phyloP scores from a whole-genome alignment of 1,140 invertebrate genomes.

The Cataglyphis hispanica region DNA sequence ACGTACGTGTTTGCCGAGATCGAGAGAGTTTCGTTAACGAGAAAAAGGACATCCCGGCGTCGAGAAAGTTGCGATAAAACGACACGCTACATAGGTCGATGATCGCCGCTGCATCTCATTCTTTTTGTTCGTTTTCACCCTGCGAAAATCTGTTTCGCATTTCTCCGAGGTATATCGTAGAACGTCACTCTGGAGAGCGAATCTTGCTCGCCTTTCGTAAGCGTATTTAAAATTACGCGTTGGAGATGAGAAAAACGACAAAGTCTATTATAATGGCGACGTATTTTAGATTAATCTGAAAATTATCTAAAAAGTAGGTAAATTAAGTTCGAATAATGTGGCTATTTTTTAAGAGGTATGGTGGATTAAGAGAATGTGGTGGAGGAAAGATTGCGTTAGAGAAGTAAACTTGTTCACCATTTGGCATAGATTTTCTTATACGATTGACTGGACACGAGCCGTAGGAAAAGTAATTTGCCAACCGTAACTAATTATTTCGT shows the following conservation, averaged over 20 bases:
- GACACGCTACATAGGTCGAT: background rate
- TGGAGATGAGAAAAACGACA: background rate
- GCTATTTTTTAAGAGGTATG: no score
- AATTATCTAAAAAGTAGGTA: background rate
- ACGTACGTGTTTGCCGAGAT: constrained; percentile 11
- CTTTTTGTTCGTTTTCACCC: constrained; percentile 19
- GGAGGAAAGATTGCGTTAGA: background rate
- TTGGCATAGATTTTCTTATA: background rate
- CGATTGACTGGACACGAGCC: background rate
- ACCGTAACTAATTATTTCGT: background rate
- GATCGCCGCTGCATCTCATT: constrained; percentile 19
- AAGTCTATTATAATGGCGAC: no score
- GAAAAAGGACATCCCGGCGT: constrained; percentile 61
- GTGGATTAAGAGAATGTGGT: background rate
- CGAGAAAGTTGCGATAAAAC: constrained; percentile 76
- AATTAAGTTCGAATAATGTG: background rate
- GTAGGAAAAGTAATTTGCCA: background rate
- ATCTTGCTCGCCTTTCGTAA: no score
- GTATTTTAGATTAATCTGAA: background rate
- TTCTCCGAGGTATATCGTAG: background rate
- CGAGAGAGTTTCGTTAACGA: constrained; percentile 67
- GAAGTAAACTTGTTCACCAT: background rate
- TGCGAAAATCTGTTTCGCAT: background rate
- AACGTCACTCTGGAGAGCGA: background rate
- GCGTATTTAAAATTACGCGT: no score